Conservation (phyloP, 2,888 invertebrate genomes). For the Agrochola lychnidis region DNA sequence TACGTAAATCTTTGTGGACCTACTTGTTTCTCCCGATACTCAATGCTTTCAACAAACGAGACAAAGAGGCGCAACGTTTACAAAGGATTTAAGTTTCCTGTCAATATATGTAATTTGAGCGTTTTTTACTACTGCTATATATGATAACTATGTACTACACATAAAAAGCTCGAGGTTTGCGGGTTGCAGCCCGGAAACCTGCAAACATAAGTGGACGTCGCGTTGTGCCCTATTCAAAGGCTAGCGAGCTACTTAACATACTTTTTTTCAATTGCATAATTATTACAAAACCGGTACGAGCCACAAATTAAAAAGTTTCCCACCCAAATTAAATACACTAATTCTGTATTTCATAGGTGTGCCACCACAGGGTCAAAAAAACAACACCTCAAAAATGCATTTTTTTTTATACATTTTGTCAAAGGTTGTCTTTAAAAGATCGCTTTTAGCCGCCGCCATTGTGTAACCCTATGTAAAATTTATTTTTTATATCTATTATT, state of each 20-base stretch:
- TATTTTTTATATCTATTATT: neutral
- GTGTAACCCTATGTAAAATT: neutral
- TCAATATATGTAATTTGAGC: neutral
- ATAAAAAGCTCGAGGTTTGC: slow-evolving; percentile 17
- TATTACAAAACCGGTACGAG: neutral
- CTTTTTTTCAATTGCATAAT: slow-evolving; percentile 26
- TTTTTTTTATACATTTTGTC: neutral
- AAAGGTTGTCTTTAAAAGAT: neutral
- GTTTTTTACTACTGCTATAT: neutral
- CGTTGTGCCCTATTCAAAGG: slow-evolving; percentile 21
- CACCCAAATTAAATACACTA: slow-evolving; percentile 1
- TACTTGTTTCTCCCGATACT: slow-evolving; percentile 20
- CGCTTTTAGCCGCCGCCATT: neutral
- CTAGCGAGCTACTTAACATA: slow-evolving; percentile 13
- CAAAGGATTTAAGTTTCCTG: slow-evolving; percentile 19
- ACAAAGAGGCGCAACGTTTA: slow-evolving; percentile 9
- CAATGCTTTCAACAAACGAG: slow-evolving; percentile 14
- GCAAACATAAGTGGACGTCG: slow-evolving; percentile 21
- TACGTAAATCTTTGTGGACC: slow-evolving; percentile 25
- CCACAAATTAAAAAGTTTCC: slow-evolving; percentile 1
- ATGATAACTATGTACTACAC: slow-evolving; percentile 20
- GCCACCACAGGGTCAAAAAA: neutral
- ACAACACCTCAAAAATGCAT: neutral
- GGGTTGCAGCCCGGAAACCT: slow-evolving; percentile 18
- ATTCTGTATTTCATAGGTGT: neutral